phyloP scores from a whole-genome alignment of 2,797 vertebrate genomes.

The Hapalemur alaotrensis region DNA sequence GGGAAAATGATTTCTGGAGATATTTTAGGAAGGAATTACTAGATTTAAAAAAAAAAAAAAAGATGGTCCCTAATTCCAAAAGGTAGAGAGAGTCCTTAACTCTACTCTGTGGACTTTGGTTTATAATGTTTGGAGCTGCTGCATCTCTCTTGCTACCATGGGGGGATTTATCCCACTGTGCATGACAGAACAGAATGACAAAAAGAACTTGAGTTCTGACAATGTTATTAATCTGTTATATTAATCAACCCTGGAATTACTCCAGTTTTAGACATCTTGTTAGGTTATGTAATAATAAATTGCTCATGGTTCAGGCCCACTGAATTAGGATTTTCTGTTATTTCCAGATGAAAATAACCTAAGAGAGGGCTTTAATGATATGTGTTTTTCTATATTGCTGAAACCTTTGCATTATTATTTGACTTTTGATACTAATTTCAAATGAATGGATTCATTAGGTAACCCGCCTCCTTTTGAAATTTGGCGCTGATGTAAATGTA shows the following conservation, averaged over 20 bases:
- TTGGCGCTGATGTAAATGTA: slow-evolving; percentile 92
- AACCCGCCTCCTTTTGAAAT: slow-evolving; percentile 92
- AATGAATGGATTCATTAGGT: slow-evolving; percentile 83
- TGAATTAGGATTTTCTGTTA: not conserved
- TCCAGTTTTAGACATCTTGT: not conserved
- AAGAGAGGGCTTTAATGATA: not conserved
- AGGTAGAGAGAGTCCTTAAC: not conserved
- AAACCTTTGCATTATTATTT: not conserved
- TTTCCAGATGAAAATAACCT: not conserved
- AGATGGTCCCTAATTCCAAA: not conserved
- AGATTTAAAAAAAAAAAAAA: not conserved
- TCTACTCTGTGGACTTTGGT: not conserved
- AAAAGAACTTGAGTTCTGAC: not conserved
- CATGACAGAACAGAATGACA: not conserved
- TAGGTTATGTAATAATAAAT: not conserved
- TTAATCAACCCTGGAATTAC: not conserved
- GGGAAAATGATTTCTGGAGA: not conserved
- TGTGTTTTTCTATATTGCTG: not conserved
- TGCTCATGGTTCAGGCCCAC: not conserved
- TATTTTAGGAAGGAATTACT: not conserved
- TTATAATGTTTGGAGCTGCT: not conserved
- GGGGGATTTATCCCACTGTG: not conserved
- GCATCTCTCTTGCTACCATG: not conserved
- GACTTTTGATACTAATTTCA: slow-evolving; percentile 26
- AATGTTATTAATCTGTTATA: not conserved